Evolutionary conservation across 2,797 vertebrate species (phyloP).

Genomic region (Antennarius maculatus): DNA sequence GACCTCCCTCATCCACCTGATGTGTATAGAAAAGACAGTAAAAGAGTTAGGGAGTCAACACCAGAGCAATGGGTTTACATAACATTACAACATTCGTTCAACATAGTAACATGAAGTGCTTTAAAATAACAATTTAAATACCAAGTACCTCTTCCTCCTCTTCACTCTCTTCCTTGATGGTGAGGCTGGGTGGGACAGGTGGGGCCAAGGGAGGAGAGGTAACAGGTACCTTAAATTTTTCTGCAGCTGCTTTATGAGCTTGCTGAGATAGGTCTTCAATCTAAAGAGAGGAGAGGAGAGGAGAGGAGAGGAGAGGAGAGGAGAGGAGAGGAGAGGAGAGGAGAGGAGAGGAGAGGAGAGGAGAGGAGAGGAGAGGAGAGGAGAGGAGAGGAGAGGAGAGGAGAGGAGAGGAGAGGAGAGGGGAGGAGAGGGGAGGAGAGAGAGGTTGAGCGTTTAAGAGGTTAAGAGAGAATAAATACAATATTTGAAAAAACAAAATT

Average conservation of each 20-base stretch:
- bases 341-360: neutral
- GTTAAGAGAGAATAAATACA: neutral
- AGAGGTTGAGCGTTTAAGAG: too few relatives aligned
- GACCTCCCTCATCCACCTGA: slow-evolving; percentile 91
- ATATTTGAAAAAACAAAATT: neutral
- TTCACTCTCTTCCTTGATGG: slow-evolving; percentile 91
- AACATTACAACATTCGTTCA: neutral
- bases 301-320: neutral
- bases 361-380: neutral
- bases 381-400: neutral
- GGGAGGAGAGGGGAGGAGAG: neutral
- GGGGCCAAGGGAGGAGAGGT: slow-evolving; percentile 87
- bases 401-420: neutral
- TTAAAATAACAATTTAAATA: neutral
- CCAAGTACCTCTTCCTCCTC: slow-evolving; percentile 89
- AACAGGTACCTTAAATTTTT: slow-evolving; percentile 97
- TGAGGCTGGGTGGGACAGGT: slow-evolving; percentile 85
- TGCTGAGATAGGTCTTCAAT: slow-evolving; percentile 98
- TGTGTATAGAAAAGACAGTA: slow-evolving; percentile 11
- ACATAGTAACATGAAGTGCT: neutral
- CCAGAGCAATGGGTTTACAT: neutral
- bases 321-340: neutral
- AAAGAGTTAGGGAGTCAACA: neutral
- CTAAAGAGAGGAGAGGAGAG: slow-evolving; percentile 64
- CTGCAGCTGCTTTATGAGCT: slow-evolving; percentile 95